Evolutionary conservation across 2,888 invertebrate species (phyloP), one percentile per base, ranked within the genome.

Genomic region (Megaustenia siamemsis): DNA sequence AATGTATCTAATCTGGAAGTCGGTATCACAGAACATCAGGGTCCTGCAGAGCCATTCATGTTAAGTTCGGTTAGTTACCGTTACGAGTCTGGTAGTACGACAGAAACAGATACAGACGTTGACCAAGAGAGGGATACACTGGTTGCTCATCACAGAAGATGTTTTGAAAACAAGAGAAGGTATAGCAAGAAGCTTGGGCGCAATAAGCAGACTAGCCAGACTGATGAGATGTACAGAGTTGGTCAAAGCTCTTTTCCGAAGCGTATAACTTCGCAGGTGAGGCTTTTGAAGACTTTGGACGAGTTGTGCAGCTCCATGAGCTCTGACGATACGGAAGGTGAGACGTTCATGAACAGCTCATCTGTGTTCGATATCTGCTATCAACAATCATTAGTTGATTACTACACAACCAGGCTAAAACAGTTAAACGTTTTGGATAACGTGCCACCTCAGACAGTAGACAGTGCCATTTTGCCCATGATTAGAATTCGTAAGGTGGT

Each of bases 271-370:
- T 75, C 75, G 1, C 76, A 83, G 40, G 83, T 83, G n/a, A 66
- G 63, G 28, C 45, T 83, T n/a, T 53, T 83, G 38, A 75, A 83
- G 40, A 83, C 83, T 4, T 60, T 83, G 10, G 83, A 83, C 40
- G 73, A 82, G 32, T 21, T 60, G 3, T 78, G 45, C 40, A 80
- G 68, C 38, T 32, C 40, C 32, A 18, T 49, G 3, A 68, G 66
- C n/a, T 75, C 75, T 15, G 76, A 56, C 38, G 76, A 76, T 1
- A 38, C 35, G 24, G 78, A 63, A 18, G 43, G n/a, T 1, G 80
- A 80, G 32, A 3, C 10, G 6, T 38, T 12, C 21, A 24, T 63
- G n/a, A 43, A 40, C 28, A 10, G 40, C n/a, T 56, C 32, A 35
- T 12, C 76, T 6, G 18, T 38, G 4, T 53, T 53, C 56, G 76